Conservation (phyloP, 2,113 vertebrate genomes). For the Pimephales promelas region DNA sequence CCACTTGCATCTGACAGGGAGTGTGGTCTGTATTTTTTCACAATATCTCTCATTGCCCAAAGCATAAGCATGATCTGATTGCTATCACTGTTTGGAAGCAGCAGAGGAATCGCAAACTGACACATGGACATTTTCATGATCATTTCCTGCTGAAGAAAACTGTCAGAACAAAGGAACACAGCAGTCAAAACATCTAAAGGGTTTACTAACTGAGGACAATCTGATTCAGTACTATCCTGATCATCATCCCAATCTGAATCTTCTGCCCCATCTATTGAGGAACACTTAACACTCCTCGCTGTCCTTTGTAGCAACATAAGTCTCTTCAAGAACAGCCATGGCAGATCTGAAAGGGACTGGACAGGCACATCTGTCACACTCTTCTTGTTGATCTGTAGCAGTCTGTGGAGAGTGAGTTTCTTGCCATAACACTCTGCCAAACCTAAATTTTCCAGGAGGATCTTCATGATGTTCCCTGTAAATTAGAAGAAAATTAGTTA, state of each 20-base stretch:
- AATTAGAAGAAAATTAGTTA: background rate
- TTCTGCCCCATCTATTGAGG: background rate
- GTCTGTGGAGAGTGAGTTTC: slow-evolving; percentile 58
- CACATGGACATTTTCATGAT: slow-evolving; percentile 75
- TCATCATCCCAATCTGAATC: background rate
- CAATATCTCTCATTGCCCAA: slow-evolving; percentile 70
- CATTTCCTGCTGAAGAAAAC: slow-evolving; percentile 72
- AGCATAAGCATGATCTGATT: slow-evolving; percentile 70
- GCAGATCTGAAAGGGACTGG: slow-evolving; percentile 31
- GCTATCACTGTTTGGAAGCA: slow-evolving; percentile 67
- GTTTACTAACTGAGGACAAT: slow-evolving; percentile 46
- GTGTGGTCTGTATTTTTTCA: slow-evolving; percentile 61
- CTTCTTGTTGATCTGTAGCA: slow-evolving; percentile 59
- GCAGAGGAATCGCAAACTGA: slow-evolving; percentile 75
- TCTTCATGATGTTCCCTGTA: background rate
- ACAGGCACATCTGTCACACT: slow-evolving; percentile 3
- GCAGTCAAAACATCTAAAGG: slow-evolving; percentile 72
- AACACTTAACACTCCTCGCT: slow-evolving; percentile 34
- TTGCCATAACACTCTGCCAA: slow-evolving; percentile 55
- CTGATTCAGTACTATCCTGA: background rate
- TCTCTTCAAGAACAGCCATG: slow-evolving; percentile 58
- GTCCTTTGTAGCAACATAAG: slow-evolving; percentile 59
- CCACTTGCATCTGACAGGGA: slow-evolving; percentile 44
- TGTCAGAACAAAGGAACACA: slow-evolving; percentile 69
- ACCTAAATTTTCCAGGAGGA: slow-evolving; percentile 19